Evolutionary conservation across 2,888 invertebrate species (phyloP), one percentile per base, ranked within the genome.

Genomic region (Dastarcus helophoroides): DNA sequence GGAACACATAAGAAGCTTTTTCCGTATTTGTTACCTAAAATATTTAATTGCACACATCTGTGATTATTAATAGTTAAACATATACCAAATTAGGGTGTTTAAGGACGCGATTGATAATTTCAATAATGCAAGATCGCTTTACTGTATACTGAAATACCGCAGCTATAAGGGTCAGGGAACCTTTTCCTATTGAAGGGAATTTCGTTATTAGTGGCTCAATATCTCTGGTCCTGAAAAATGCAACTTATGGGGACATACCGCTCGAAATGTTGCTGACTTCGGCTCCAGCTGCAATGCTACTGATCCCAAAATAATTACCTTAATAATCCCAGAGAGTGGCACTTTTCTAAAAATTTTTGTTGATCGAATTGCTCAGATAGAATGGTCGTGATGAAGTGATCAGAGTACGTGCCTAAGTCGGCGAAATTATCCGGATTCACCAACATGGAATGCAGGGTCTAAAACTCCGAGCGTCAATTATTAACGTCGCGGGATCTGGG

Each of bases 101-200:
- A 7, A 19, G 6, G 7, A 19, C 19, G n/a, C n/a, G 19, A 19
- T 19, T 19, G n/a, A 19, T 19, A 19, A 19, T 6, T 7, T 19
- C n/a, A 8, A 19, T 7, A 8, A 8, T 19, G 6, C n/a, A 7
- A 19, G 6, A 7, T 6, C n/a, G 19, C 19, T 19, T 19, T 19
- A 7, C 7, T 19, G 6, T 19, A 19, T 7, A 19, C 6, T 19
- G 6, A 8, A 6, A 19, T n/a, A 19, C 6, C 7, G 7, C 19
- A 19, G 19, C n/a, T 19, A 7, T 19, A 19, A 8, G 7, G 19
- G n/a, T 7, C 19, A 8, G 19, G n/a, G n/a, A 19, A 7, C n/a
- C 6, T 19, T 19, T 6, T 19, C 19, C 19, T n/a, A n/a, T n/a
- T n/a, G n/a, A n/a, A n/a, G n/a, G 19, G n/a, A 19, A 19, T 19